phyloP scores from a whole-genome alignment of 2,888 invertebrate genomes.

The Podotricha telesiphe region DNA sequence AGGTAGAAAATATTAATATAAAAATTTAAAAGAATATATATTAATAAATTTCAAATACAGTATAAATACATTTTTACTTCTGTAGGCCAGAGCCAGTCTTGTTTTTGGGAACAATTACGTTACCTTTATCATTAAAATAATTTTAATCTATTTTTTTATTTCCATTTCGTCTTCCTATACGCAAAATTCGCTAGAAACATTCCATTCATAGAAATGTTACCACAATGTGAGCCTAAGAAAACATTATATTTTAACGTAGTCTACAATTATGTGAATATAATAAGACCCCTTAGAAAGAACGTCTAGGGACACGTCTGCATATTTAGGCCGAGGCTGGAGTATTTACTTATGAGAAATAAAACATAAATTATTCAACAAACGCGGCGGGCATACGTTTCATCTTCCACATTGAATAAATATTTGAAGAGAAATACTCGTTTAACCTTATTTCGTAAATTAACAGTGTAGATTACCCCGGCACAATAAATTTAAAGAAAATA shows the following conservation, averaged over 20 bases:
- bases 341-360: conserved; percentile 63
- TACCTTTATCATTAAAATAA: too few species aligned
- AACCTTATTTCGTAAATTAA: conserved; percentile 66
- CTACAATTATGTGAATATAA: conserved; percentile 16
- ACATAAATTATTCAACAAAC: conserved; percentile 77
- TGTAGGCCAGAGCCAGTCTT: too few species aligned
- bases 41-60: too few species aligned
- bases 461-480: conserved; percentile 55
- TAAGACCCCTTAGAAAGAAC: conserved; percentile 14
- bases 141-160: too few species aligned
- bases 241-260: conserved; percentile 2
- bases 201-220: neutral
- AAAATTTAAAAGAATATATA: too few species aligned
- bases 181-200: neutral
- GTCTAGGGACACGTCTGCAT: conserved; percentile 30
- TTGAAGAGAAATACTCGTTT: conserved; percentile 60
- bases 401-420: conserved; percentile 70
- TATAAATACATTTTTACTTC: too few species aligned
- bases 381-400: conserved; percentile 66
- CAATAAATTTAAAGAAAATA: conserved; percentile 48
- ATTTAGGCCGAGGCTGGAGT: conserved; percentile 47
- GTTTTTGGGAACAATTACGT: too few species aligned
- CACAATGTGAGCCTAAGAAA: neutral
- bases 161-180: too few species aligned
- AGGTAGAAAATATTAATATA: too few species aligned